Percentiles rank a stretch among this genome's conserved stretches.
These are phyloP conservation scores for Latheticus oryzae DNA, from an alignment of 2,888 invertebrate genomes.

Conservation along the genomic window DNA sequence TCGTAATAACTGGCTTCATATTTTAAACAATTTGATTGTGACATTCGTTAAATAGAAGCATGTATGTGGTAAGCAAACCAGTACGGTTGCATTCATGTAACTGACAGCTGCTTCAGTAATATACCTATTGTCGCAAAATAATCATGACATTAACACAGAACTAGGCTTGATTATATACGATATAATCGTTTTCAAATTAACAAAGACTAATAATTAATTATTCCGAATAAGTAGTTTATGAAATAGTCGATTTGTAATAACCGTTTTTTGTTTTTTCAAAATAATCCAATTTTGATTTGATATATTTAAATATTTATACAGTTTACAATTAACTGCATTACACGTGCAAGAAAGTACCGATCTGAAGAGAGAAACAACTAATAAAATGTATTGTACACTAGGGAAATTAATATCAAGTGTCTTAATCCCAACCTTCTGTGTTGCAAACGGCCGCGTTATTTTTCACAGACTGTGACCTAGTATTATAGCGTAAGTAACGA, in stretches of 20 bases:
- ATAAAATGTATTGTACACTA: constrained; percentile 67
- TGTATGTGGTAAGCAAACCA: constrained; percentile 55
- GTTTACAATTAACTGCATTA: constrained; percentile 63
- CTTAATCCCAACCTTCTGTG: constrained; percentile 66
- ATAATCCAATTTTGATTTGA: too few species aligned
- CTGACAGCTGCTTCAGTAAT: constrained; percentile 61
- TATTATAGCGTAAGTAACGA: constrained; percentile 62
- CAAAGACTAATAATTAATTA: constrained; percentile 50
- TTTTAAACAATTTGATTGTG: constrained; percentile 40
- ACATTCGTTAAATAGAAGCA: constrained; percentile 43
- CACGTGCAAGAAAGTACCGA: constrained; percentile 61
- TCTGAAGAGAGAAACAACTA: constrained; percentile 65
- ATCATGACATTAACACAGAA: constrained; percentile 59
- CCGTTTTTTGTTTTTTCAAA: too few species aligned
- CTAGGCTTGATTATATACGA: constrained; percentile 56
- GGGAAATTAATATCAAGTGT: constrained; percentile 68
- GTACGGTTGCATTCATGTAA: constrained; percentile 58
- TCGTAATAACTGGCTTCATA: constrained; percentile 28
- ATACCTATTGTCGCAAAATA: constrained; percentile 62
- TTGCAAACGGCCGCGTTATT: constrained; percentile 64
- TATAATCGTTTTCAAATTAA: constrained; percentile 52
- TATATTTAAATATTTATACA: constrained; percentile 62
- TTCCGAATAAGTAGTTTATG: too few species aligned
- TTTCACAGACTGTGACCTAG: constrained; percentile 65
- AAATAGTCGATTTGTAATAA: too few species aligned